These are phyloP conservation scores for Scleropages formosus DNA, from an alignment of 2,797 vertebrate species.

Conservation along the genomic window DNA sequence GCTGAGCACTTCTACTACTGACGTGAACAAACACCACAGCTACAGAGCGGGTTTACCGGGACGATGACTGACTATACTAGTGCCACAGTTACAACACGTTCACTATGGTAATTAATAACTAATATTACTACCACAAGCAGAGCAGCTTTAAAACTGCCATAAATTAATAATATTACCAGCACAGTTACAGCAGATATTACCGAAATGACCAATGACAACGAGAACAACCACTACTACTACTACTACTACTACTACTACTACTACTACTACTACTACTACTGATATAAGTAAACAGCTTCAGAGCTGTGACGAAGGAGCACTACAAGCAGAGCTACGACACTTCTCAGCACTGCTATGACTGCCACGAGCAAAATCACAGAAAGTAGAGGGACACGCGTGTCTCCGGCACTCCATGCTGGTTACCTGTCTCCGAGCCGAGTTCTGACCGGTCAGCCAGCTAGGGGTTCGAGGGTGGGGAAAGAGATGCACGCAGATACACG, in stretches of 20 bases:
- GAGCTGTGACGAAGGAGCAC: no score
- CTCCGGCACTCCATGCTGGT: constrained; percentile 43
- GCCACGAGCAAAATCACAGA: background rate
- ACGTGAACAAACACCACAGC: constrained; percentile 23
- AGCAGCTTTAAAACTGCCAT: no score
- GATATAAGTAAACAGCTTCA: background rate
- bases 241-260: constrained; percentile 21
- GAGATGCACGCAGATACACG: no score
- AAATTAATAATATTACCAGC: no score
- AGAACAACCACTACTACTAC: background rate
- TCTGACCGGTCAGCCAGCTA: constrained; percentile 56
- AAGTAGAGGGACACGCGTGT: background rate
- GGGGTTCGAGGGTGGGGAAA: constrained; percentile 17
- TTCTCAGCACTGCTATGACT: background rate
- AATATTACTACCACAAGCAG: no score
- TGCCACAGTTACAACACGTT: no score
- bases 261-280: background rate
- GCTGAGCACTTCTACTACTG: constrained; percentile 29
- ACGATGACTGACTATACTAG: no score
- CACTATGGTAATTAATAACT: no score
- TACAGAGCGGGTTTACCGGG: background rate
- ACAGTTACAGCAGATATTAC: no score
- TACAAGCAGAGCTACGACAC: background rate
- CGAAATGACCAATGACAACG: no score
- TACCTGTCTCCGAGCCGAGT: constrained; percentile 53